These are phyloP conservation scores for Hormaphis cornu DNA, from an alignment of 1,140 invertebrate species.

Conservation along the genomic window DNA sequence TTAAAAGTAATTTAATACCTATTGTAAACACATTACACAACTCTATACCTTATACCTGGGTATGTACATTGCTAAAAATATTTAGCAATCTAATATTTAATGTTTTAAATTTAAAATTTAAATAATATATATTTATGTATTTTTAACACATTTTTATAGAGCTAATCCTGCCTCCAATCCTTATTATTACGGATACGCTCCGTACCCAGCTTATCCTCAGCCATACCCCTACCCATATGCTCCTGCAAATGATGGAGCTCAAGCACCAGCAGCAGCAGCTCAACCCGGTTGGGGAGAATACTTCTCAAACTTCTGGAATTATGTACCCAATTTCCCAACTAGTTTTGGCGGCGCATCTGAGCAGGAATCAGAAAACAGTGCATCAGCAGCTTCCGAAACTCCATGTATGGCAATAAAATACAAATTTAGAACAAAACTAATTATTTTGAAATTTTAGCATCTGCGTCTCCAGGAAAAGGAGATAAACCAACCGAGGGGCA, in stretches of 20 bases:
- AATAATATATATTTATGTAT: background rate
- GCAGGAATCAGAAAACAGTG: background rate
- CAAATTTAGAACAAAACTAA: background rate
- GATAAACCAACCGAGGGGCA: background rate
- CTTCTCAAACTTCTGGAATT: background rate
- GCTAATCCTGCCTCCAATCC: slow-evolving; percentile 23
- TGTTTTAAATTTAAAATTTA: background rate
- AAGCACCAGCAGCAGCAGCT: background rate
- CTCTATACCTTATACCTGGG: too few species aligned
- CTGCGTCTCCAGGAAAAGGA: background rate
- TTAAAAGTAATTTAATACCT: too few species aligned
- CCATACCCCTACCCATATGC: background rate
- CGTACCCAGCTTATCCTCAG: background rate
- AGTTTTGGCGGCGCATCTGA: background rate
- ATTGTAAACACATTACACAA: too few species aligned
- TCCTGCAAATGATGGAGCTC: background rate
- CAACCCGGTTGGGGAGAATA: background rate
- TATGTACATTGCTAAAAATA: too few species aligned
- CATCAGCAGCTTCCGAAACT: background rate
- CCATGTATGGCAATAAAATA: background rate
- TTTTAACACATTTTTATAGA: background rate
- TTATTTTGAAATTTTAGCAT: background rate
- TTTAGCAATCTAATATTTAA: too few species aligned
- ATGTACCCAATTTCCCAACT: background rate
- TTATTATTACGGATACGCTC: slow-evolving; percentile 8